Evolutionary conservation across 2,797 vertebrate species (phyloP).

Genomic region (Tangara arthus): DNA sequence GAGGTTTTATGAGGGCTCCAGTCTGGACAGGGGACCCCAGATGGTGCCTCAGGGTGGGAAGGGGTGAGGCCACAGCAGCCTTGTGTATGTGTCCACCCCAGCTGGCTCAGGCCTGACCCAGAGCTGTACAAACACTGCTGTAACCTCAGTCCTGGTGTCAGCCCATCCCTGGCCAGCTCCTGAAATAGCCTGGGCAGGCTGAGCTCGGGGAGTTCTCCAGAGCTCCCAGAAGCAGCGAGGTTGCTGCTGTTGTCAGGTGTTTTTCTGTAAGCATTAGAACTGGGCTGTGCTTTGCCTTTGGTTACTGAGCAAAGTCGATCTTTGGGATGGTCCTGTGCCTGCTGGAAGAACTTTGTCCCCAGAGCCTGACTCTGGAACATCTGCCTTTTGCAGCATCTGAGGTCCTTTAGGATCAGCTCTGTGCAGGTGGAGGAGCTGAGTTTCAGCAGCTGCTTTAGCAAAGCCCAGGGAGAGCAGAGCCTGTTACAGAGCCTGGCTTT

Average conservation of each 20-base stretch:
- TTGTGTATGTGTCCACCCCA: accelerated
- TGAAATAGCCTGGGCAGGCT: background rate
- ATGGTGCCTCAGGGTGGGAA: background rate
- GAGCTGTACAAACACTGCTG: background rate
- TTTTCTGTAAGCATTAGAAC: background rate
- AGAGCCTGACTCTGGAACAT: background rate
- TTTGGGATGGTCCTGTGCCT: background rate
- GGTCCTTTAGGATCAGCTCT: background rate
- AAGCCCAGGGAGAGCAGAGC: background rate
- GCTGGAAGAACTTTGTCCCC: background rate
- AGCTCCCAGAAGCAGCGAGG: background rate
- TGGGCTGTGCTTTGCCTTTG: background rate
- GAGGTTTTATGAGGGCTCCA: background rate
- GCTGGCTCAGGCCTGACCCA: accelerated
- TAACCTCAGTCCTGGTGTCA: background rate
- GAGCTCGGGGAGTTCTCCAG: background rate
- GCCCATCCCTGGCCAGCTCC: background rate
- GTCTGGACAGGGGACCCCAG: too few relatives aligned
- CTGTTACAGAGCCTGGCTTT: background rate
- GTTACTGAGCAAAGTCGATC: accelerated
- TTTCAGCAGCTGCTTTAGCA: background rate
- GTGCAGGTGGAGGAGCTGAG: accelerated
- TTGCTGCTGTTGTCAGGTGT: background rate
- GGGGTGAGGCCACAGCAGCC: accelerated
- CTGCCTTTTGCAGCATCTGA: accelerated